Evolutionary conservation across 2,797 vertebrate species (phyloP), one percentile per base, ranked within the genome.

Genomic region (Phalloptychus januarius): DNA sequence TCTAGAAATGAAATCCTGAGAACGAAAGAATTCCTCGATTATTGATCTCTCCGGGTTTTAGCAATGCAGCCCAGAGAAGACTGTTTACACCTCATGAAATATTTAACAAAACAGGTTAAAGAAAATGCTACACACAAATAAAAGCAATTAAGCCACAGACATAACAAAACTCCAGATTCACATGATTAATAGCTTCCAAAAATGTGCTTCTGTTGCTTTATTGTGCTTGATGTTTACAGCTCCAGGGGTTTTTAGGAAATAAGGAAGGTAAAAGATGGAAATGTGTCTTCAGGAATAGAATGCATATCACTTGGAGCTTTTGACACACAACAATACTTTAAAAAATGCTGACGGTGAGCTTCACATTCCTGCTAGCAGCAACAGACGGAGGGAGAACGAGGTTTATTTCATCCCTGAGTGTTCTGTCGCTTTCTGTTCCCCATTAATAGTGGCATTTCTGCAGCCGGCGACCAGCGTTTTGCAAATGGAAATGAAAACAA

Each of bases 341-440:
- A 48, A 63, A 88, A 89, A 77, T 82, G 88, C 91, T 92, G 93
- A 92, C 83, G 25, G 75, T 23, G 80, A 77, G 83, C 88, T 82
- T 82, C 71, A 72, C 78, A 77, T 77, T 72, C 76, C 70, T 25
- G 73, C 33, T 42, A 15, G 72, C 79, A 74, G 84, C 82, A 83
- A 85, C 81, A 23, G 31, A 50, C 23, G 73, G 38, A 28, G 20
- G 63, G 25, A 33, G 10, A n/a, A 38, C 0, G 67, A 46, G 58
- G 87, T 82, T 74, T 76, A 84, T 89, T 87, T 88, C 85, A 72
- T 81, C 80, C 79, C 76, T 70, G 69, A 75, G 87, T 72, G 7
- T 93, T 93, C 88, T 85, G 88, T 88, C 89, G 83, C 83, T 79
- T 89, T 83, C 86, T 82, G 83, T 90, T 91, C 87, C 83, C 83